Conservation (phyloP, 2,797 vertebrate species). For the Aphelocoma californica region DNA sequence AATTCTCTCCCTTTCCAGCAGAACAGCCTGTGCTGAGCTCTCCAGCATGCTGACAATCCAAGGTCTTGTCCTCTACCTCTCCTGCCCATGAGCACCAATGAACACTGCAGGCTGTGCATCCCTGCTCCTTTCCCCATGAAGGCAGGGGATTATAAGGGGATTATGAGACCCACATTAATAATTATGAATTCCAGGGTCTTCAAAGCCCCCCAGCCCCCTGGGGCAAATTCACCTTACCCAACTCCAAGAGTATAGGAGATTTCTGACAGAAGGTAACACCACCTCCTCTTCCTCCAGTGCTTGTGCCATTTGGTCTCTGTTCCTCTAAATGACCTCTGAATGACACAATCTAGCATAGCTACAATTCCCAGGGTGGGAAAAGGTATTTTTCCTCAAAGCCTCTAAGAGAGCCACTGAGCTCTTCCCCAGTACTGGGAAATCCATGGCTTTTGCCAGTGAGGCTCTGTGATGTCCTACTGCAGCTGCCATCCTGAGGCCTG, state of each 20-base stretch:
- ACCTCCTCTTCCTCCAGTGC: neutral
- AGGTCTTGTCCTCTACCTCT: neutral
- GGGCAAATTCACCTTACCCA: neutral
- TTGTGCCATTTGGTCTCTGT: neutral
- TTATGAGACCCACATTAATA: neutral
- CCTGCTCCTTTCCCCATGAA: neutral
- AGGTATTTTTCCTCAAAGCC: neutral
- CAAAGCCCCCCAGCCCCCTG: neutral
- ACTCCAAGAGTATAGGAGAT: neutral
- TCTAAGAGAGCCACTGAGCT: neutral
- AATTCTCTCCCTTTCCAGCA: neutral
- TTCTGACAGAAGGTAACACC: neutral
- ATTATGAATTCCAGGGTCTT: neutral
- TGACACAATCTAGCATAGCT: neutral
- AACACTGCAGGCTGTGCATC: neutral
- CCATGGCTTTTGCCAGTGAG: neutral
- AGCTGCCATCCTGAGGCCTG: neutral
- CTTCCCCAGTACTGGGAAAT: neutral
- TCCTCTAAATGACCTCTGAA: neutral
- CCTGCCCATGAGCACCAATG: neutral
- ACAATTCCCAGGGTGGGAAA: neutral
- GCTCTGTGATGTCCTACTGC: neutral
- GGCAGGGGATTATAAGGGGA: neutral
- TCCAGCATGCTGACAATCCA: neutral
- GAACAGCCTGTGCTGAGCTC: constrained; percentile 14